These are phyloP conservation scores for Menidia beryllina DNA, from an alignment of 2,113 vertebrate genomes.

Conservation along the genomic window DNA sequence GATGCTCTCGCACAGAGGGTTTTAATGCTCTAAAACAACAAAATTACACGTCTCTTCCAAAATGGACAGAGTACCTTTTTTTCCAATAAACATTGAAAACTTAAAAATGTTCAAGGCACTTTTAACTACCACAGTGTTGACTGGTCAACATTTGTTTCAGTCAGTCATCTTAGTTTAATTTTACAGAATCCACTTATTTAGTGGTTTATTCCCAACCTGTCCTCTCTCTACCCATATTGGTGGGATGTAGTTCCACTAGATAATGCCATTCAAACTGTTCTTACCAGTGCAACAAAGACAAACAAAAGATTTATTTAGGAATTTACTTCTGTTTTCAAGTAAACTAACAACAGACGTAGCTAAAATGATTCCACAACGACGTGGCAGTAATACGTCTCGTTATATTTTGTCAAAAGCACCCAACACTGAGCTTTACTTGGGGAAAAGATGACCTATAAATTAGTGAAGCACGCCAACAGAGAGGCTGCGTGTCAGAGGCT, in stretches of 20 bases:
- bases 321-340: neutral
- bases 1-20: neutral
- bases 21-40: neutral
- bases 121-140: too few relatives aligned
- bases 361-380: neutral
- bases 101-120: too few relatives aligned
- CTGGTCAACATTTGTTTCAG: too few relatives aligned
- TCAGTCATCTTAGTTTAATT: too few relatives aligned
- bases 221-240: too few relatives aligned
- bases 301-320: too few relatives aligned
- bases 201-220: too few relatives aligned
- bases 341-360: neutral
- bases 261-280: too few relatives aligned
- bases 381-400: neutral
- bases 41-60: constrained; percentile 1
- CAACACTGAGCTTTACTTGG: neutral
- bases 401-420: neutral
- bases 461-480: constrained; percentile 3
- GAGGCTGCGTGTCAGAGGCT: constrained; percentile 54
- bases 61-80: neutral
- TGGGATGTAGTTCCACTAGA: too few relatives aligned
- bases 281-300: too few relatives aligned
- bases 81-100: neutral
- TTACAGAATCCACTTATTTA: too few relatives aligned
- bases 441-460: constrained; percentile 23